Evolutionary conservation across 2,888 invertebrate genomes (phyloP).

Genomic region (Diogma glabrata): DNA sequence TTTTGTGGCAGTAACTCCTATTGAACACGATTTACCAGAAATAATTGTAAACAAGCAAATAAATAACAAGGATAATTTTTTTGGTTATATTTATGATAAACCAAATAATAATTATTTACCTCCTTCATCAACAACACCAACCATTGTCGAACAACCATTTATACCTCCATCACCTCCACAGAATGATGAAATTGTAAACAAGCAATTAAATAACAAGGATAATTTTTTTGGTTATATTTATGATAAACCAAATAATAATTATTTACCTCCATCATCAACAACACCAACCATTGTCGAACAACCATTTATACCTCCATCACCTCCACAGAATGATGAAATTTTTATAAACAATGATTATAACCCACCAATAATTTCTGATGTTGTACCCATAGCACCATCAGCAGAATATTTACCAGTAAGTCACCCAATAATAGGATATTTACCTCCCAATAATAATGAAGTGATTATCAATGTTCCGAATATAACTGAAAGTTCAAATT

Average conservation of each 20-base stretch:
- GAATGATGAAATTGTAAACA: too few species aligned
- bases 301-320: neutral
- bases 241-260: slow-evolving; percentile 16
- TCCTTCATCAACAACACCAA: neutral
- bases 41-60: too few species aligned
- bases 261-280: slow-evolving; percentile 16
- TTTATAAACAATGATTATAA: slow-evolving; percentile 12
- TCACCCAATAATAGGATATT: slow-evolving; percentile 8
- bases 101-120: slow-evolving; percentile 19
- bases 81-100: slow-evolving; percentile 18
- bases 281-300: neutral
- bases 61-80: too few species aligned
- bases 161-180: slow-evolving; percentile 11
- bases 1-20: too few species aligned
- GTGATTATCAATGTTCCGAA: neutral
- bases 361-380: neutral
- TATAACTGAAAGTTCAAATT: too few species aligned
- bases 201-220: too few species aligned
- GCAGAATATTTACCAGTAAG: neutral
- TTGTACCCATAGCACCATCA: neutral
- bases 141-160: neutral
- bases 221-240: slow-evolving; percentile 17
- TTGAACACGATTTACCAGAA: too few species aligned
- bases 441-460: slow-evolving; percentile 8
- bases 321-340: neutral